phyloP scores from a whole-genome alignment of 2,113 vertebrate genomes.

The Ictalurus punctatus region DNA sequence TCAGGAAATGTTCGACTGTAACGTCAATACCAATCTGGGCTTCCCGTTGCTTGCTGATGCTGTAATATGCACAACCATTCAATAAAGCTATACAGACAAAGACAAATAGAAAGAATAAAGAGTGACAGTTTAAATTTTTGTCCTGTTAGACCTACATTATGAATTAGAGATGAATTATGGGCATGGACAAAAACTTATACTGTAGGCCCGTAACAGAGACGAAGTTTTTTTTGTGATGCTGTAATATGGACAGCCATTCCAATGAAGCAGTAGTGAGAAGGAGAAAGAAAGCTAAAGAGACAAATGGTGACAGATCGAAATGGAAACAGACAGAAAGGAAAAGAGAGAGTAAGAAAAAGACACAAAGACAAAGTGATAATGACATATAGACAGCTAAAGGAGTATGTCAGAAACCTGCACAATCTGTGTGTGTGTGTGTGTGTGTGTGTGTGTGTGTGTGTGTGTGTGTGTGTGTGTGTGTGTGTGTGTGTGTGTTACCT shows the following conservation, averaged over 20 bases:
- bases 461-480: conserved; percentile 60
- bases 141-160: not conserved
- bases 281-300: not conserved
- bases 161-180: too few relatives aligned
- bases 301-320: not conserved
- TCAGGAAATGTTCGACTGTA: not conserved
- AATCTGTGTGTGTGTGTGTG: not conserved
- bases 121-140: not conserved
- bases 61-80: not conserved
- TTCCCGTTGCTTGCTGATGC: not conserved
- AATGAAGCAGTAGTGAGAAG: not conserved
- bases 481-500: conserved; percentile 72
- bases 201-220: not conserved
- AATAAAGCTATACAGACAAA: not conserved
- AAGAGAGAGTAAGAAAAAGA: not conserved
- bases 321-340: not conserved
- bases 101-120: too few relatives aligned
- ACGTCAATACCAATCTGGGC: not conserved
- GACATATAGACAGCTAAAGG: not conserved
- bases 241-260: not conserved
- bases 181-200: not conserved
- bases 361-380: not conserved
- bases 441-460: conserved; percentile 53
- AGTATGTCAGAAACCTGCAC: not conserved
- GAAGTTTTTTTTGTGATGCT: not conserved